phyloP scores from a whole-genome alignment of 2,888 invertebrate genomes.

The Aphrophora alni region DNA sequence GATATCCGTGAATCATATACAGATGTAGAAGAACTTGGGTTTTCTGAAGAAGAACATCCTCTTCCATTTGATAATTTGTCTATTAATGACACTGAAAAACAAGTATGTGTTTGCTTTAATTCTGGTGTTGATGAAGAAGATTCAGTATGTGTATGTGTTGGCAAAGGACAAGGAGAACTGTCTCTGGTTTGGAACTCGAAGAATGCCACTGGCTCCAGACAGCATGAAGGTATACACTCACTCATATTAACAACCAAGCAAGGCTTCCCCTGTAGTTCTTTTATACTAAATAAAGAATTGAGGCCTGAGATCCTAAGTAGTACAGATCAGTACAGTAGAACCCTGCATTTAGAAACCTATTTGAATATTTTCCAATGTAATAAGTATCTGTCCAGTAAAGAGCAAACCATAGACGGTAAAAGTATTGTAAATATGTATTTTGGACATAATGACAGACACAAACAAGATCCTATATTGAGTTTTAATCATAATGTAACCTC shows the following conservation, averaged over 20 bases:
- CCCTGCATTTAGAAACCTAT: background rate
- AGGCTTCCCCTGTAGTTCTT: slow-evolving; percentile 7
- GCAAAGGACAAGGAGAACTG: slow-evolving; percentile 44
- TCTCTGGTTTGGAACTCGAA: slow-evolving; percentile 44
- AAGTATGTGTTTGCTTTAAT: slow-evolving; percentile 49
- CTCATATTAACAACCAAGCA: slow-evolving; percentile 9
- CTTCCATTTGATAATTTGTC: slow-evolving; percentile 38
- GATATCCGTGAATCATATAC: slow-evolving; percentile 59
- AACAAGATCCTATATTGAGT: background rate
- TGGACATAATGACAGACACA: background rate
- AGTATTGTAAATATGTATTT: background rate
- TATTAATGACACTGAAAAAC: slow-evolving; percentile 46
- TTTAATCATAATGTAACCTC: background rate
- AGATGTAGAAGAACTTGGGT: slow-evolving; percentile 63
- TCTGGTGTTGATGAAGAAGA: slow-evolving; percentile 24
- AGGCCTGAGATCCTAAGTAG: background rate
- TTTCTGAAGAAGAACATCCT: slow-evolving; percentile 50
- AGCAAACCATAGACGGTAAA: background rate
- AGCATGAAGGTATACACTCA: slow-evolving; percentile 35
- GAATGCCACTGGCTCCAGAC: slow-evolving; percentile 30
- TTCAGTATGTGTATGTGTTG: slow-evolving; percentile 46
- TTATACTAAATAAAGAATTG: background rate
- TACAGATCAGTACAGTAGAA: background rate
- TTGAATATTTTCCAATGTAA: background rate
- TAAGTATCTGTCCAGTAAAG: background rate